Percentiles rank a stretch among this genome's conserved stretches.
phyloP scores from a whole-genome alignment of 2,113 vertebrate genomes.

The Baryphthengus martii region DNA sequence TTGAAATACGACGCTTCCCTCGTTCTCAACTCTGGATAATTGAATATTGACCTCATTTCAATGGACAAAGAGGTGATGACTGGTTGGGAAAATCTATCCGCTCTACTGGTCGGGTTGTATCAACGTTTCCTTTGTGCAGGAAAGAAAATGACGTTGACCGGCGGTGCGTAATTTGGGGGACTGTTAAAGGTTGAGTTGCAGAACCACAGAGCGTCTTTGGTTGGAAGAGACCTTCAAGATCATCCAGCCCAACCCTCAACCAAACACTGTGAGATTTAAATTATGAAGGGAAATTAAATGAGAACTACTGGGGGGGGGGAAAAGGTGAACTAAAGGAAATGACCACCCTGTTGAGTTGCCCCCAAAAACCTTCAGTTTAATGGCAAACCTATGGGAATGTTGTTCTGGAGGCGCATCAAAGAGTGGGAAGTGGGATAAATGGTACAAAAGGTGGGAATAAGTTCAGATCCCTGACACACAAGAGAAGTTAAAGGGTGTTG shows the following conservation, averaged over 20 bases:
- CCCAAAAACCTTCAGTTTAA: neutral
- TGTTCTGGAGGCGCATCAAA: neutral
- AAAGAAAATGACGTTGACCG: neutral
- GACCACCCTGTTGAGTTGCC: neutral
- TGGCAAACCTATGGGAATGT: neutral
- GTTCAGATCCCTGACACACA: accelerated
- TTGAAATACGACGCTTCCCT: neutral
- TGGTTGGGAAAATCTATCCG: neutral
- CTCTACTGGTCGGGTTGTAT: neutral
- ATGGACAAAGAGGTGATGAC: neutral
- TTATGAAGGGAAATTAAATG: neutral
- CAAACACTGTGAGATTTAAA: too few relatives aligned
- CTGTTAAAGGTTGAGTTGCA: neutral
- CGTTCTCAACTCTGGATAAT: neutral
- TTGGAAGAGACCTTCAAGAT: too few relatives aligned
- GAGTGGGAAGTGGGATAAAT: neutral
- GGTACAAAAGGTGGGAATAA: neutral
- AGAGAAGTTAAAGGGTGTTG: too few relatives aligned
- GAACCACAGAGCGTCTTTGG: too few relatives aligned
- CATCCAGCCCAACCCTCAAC: too few relatives aligned
- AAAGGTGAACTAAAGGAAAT: too few relatives aligned
- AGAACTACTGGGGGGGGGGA: neutral
- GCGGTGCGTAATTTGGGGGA: neutral
- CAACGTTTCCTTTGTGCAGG: neutral
- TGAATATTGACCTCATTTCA: neutral